Percentiles rank a stretch among this genome's conserved stretches.
Evolutionary conservation across 2,797 vertebrate genomes (phyloP).

Genomic region (Melanotaenia boesemani): DNA sequence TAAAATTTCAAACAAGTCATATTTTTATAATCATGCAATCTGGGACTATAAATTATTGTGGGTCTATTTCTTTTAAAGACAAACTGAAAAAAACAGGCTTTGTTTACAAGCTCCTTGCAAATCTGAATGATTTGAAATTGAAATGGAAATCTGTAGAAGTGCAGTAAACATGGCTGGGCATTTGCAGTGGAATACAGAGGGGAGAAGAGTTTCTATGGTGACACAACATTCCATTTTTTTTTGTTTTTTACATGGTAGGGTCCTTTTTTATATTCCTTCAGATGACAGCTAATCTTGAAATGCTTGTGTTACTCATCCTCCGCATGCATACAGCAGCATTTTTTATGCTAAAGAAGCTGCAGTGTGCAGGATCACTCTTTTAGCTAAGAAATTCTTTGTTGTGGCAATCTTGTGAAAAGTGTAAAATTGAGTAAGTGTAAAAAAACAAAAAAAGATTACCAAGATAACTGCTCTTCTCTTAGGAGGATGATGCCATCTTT

Average conservation of each 20-base stretch:
- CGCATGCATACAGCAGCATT: background rate
- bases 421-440: background rate
- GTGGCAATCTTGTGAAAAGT: background rate
- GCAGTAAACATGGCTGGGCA: constrained; percentile 18
- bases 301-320: background rate
- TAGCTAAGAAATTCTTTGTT: background rate
- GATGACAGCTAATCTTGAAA: constrained; percentile 7
- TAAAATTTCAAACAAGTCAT: too few relatives aligned
- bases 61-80: background rate
- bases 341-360: background rate
- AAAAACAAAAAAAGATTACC: background rate
- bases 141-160: constrained; percentile 9
- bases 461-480: background rate
- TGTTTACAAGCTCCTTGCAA: background rate
- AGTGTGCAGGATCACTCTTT: background rate
- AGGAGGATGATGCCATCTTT: constrained; percentile 3
- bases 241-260: constrained; percentile 12
- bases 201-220: constrained; percentile 19
- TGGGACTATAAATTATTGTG: too few relatives aligned
- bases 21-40: too few relatives aligned
- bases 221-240: constrained; percentile 21
- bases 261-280: constrained; percentile 1
- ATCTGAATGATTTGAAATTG: constrained; percentile 13
- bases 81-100: constrained; percentile 5
- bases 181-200: constrained; percentile 12